These are phyloP conservation scores for Dinocampus coccinellae DNA, from an alignment of 2,888 invertebrate species.

Conservation along the genomic window DNA sequence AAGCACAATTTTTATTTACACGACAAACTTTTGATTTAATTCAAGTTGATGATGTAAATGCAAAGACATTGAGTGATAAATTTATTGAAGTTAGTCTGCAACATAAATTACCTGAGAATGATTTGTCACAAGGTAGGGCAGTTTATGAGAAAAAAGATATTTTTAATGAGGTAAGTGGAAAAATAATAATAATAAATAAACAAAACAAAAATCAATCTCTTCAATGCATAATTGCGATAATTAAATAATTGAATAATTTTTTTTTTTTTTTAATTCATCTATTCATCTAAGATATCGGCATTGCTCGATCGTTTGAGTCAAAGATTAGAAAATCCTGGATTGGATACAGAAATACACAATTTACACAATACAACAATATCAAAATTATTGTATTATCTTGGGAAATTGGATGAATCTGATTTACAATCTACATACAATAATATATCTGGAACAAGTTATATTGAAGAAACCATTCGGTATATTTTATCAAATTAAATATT, in stretches of 20 bases:
- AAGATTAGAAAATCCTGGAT: slow-evolving; percentile 63
- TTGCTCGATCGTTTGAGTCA: slow-evolving; percentile 63
- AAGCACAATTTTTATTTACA: slow-evolving; percentile 65
- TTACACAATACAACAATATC: slow-evolving; percentile 69
- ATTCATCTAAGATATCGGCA: slow-evolving; percentile 54
- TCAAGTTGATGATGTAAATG: slow-evolving; percentile 49
- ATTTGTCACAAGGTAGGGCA: slow-evolving; percentile 63
- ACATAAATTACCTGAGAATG: slow-evolving; percentile 60
- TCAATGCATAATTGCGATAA: too few relatives aligned
- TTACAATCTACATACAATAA: slow-evolving; percentile 64
- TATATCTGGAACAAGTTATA: slow-evolving; percentile 78
- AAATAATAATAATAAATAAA: background rate
- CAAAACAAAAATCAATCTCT: too few relatives aligned
- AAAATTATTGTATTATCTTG: slow-evolving; percentile 66
- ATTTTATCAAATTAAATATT: slow-evolving; percentile 17
- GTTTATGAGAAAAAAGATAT: slow-evolving; percentile 53
- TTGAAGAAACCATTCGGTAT: slow-evolving; percentile 77
- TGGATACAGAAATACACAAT: slow-evolving; percentile 62
- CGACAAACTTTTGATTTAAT: slow-evolving; percentile 57
- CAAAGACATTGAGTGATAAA: slow-evolving; percentile 40
- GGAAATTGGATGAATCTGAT: slow-evolving; percentile 64
- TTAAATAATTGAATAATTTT: background rate
- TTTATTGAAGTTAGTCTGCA: slow-evolving; percentile 52
- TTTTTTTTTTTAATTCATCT: background rate
- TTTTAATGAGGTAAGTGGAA: slow-evolving; percentile 57